A percentile compares a stretch with the other conserved stretches of the same genome.
Conservation (phyloP, 2,888 invertebrate genomes). For the Drosophila leonis region DNA sequence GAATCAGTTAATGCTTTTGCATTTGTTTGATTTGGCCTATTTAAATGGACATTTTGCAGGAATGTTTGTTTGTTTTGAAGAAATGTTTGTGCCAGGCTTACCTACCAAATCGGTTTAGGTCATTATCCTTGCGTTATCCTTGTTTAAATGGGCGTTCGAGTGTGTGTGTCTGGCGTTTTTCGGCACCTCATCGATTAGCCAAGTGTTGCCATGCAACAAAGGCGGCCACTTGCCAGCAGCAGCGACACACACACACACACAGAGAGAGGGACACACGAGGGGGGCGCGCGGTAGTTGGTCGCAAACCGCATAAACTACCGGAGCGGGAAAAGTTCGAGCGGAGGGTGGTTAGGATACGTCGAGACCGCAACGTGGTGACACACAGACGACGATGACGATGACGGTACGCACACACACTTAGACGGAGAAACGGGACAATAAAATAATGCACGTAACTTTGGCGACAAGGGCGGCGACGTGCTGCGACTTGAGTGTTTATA, state of each 20-base stretch:
- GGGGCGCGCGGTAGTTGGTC: constrained; percentile 1
- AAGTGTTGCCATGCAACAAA: constrained; percentile 81
- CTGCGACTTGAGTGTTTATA: constrained; percentile 27
- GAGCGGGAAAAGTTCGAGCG: background rate
- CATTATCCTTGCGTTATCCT: constrained; percentile 82
- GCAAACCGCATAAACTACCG: constrained; percentile 59
- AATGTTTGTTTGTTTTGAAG: background rate
- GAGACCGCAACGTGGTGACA: constrained; percentile 60
- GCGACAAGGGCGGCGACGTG: constrained; percentile 24
- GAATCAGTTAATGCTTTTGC: constrained; percentile 54
- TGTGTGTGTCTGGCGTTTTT: constrained; percentile 56
- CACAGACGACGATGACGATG: constrained; percentile 10
- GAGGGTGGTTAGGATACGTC: constrained; percentile 36
- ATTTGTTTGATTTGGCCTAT: constrained; percentile 46
- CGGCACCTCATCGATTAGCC: constrained; percentile 82
- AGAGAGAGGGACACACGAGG: background rate
- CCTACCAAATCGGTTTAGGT: constrained; percentile 63
- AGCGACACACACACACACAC: constrained; percentile 47
- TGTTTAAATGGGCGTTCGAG: constrained; percentile 32
- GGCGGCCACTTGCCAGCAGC: constrained; percentile 70
- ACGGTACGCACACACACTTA: background rate
- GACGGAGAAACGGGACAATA: constrained; percentile 25
- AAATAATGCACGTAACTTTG: constrained; percentile 58
- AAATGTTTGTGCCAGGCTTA: constrained; percentile 24
- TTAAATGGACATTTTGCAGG: constrained; percentile 2